Conservation (phyloP, 1,140 invertebrate species). For the Phortica variegata region DNA sequence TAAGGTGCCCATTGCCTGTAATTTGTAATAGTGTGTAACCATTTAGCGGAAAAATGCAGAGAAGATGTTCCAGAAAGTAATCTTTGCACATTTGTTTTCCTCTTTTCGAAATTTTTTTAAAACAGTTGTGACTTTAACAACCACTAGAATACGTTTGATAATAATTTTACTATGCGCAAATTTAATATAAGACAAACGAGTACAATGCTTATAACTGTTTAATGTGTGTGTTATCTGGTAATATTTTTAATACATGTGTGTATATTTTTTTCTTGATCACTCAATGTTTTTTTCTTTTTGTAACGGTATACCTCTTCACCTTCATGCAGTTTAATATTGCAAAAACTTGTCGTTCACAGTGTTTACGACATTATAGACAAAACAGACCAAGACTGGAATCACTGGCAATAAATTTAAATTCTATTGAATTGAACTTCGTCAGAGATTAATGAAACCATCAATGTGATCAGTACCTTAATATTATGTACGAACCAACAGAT, state of each 20-base stretch:
- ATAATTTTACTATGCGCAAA: background rate
- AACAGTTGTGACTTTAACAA: conserved; percentile 1
- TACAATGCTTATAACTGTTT: conserved; percentile 9
- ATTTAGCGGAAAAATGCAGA: conserved; percentile 20
- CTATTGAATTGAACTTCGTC: too few relatives aligned
- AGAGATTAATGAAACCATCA: background rate
- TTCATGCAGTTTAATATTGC: background rate
- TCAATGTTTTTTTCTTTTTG: conserved; percentile 1
- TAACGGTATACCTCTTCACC: conserved; percentile 9
- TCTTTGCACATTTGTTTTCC: conserved; percentile 13
- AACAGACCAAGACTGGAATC: too few relatives aligned
- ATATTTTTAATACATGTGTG: background rate
- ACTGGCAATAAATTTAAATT: too few relatives aligned
- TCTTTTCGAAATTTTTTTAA: background rate
- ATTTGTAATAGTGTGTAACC: conserved; percentile 22
- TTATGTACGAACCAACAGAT: too few relatives aligned
- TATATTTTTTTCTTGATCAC: too few relatives aligned
- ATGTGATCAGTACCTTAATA: conserved; percentile 19
- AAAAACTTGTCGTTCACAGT: too few relatives aligned
- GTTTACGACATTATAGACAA: too few relatives aligned
- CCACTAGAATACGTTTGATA: conserved; percentile 2
- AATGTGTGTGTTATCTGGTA: background rate
- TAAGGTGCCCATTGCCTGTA: conserved; percentile 35
- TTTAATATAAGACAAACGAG: background rate
- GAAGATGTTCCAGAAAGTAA: conserved; percentile 13